phyloP scores from a whole-genome alignment of 2,113 vertebrate species.

The Myocastor coypus region DNA sequence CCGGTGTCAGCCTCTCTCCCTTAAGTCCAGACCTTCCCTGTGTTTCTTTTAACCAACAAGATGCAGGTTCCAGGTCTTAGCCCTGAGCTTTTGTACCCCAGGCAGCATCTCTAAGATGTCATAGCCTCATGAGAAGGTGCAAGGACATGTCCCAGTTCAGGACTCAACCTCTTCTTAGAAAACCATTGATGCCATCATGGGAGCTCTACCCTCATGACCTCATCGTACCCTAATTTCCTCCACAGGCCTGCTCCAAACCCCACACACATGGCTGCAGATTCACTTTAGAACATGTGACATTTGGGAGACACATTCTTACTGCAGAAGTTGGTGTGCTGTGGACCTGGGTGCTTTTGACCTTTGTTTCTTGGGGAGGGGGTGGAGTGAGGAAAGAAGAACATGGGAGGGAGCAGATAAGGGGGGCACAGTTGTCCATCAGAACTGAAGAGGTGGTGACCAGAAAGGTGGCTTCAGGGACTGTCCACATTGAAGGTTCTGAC shows the following conservation, averaged over 20 bases:
- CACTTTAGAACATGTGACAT: not conserved
- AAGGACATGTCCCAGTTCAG: not conserved
- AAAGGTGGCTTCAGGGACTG: not conserved
- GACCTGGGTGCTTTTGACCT: not conserved
- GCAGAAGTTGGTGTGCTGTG: no score
- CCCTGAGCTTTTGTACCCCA: not conserved
- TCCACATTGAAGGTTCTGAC: not conserved
- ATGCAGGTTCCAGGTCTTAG: not conserved
- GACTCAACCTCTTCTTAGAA: not conserved
- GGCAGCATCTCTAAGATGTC: not conserved
- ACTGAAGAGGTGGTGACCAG: not conserved
- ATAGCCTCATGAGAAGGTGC: not conserved
- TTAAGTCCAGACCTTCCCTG: not conserved
- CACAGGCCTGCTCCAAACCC: not conserved
- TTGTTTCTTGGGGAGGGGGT: not conserved
- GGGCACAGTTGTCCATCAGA: not conserved
- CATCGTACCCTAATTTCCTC: not conserved
- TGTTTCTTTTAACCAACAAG: not conserved
- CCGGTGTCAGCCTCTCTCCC: not conserved
- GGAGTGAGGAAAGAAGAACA: not conserved
- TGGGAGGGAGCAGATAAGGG: not conserved
- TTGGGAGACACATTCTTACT: not conserved
- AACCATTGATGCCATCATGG: not conserved
- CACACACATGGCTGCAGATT: no score
- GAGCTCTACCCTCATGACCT: not conserved